These are phyloP conservation scores for Chouioia cunea DNA, from an alignment of 2,888 invertebrate species.

Conservation along the genomic window DNA sequence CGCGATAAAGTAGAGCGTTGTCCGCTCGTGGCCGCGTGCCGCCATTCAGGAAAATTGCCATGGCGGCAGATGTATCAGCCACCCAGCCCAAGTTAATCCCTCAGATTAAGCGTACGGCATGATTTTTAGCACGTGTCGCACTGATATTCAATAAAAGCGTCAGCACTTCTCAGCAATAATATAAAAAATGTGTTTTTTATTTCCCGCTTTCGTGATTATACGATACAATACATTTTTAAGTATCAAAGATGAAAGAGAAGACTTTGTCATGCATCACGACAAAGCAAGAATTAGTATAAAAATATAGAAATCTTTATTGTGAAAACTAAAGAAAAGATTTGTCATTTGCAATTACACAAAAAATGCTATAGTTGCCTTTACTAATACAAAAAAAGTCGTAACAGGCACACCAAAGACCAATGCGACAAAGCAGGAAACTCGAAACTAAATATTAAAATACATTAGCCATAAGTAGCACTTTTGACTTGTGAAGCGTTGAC, in stretches of 20 bases:
- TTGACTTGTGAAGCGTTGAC: conserved; percentile 29
- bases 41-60: conserved; percentile 55
- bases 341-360: no score
- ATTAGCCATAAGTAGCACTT: conserved; percentile 8
- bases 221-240: no score
- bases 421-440: no score
- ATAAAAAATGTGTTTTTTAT: conserved; percentile 14
- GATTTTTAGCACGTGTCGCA: conserved; percentile 46
- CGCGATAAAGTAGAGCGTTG: conserved; percentile 4
- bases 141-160: conserved; percentile 27
- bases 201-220: background rate
- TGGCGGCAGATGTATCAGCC: conserved; percentile 62
- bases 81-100: conserved; percentile 56
- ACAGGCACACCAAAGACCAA: no score
- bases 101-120: conserved; percentile 59
- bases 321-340: no score
- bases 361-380: no score
- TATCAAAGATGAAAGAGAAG: no score
- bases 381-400: no score
- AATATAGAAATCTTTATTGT: no score
- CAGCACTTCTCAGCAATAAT: background rate
- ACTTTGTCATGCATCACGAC: background rate
- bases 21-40: conserved; percentile 56
- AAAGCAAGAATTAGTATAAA: background rate
- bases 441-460: no score